Percentiles rank a stretch among this genome's conserved stretches.
phyloP scores from a whole-genome alignment of 2,888 invertebrate species.

The Xestoiulus laeticollis region DNA sequence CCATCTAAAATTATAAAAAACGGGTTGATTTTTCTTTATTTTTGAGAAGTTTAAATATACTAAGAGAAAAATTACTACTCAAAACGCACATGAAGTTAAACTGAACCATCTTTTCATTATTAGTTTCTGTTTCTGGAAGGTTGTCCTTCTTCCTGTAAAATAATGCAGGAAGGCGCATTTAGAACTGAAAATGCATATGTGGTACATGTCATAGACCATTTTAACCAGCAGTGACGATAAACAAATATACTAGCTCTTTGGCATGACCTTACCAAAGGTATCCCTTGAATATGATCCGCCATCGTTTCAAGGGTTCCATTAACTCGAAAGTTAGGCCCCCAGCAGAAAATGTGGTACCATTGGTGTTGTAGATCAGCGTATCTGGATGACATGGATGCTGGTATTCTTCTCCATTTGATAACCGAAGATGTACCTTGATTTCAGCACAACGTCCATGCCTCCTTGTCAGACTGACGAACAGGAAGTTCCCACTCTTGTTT shows the following conservation, averaged over 20 bases:
- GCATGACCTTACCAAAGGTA: conserved; percentile 67
- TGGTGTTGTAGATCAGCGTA: conserved; percentile 65
- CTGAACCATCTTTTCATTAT: not conserved
- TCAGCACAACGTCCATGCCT: not conserved
- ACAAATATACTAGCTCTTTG: too few relatives aligned
- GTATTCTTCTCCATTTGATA: conserved; percentile 61
- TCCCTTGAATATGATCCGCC: conserved; percentile 77
- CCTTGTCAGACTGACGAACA: not conserved
- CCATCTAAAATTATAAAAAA: not conserved
- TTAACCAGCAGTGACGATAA: not conserved
- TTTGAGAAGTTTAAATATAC: not conserved
- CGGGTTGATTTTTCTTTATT: not conserved
- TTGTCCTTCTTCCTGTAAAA: not conserved
- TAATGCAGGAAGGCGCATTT: not conserved
- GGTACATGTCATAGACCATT: not conserved
- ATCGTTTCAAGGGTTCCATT: conserved; percentile 70
- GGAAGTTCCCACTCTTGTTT: not conserved
- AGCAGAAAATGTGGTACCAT: conserved; percentile 58
- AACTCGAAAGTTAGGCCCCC: conserved; percentile 70
- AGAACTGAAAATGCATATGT: not conserved
- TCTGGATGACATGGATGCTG: conserved; percentile 70
- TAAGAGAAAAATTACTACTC: not conserved
- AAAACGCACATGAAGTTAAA: not conserved
- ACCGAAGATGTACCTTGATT: not conserved
- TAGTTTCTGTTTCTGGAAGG: not conserved